Evolutionary conservation across 2,797 vertebrate species (phyloP).

Genomic region (Amblyraja radiata): DNA sequence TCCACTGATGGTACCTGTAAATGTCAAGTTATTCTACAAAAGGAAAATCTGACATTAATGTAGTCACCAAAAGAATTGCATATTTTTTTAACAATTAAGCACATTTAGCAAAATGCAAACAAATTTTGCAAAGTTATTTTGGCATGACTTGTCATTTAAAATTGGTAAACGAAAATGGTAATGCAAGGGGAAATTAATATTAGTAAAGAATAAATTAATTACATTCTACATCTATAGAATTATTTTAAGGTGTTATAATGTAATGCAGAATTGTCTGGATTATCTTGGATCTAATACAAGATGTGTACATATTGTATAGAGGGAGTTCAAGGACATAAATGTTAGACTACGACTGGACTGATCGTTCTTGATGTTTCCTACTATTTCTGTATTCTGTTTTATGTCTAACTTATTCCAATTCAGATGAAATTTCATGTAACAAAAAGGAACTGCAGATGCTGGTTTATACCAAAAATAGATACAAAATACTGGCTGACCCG

Average conservation of each 20-base stretch:
- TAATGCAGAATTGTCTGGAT: background rate
- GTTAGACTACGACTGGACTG: no score
- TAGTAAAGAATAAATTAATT: background rate
- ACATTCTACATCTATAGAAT: background rate
- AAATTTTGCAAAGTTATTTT: background rate
- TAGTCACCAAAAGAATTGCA: background rate
- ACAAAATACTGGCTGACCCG: no score
- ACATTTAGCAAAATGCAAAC: background rate
- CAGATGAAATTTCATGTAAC: no score
- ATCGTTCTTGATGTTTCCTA: no score
- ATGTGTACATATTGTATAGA: background rate
- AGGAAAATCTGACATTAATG: constrained; percentile 42
- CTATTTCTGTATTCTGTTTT: no score
- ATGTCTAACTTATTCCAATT: no score
- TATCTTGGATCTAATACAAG: background rate
- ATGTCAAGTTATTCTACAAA: constrained; percentile 99
- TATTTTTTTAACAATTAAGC: background rate
- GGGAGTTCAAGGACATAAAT: no score
- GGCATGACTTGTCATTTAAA: background rate
- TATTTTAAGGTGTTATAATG: background rate
- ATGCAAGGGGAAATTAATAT: background rate
- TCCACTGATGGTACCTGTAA: constrained; percentile 98
- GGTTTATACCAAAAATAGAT: no score
- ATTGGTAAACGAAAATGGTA: background rate
- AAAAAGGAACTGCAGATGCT: no score